phyloP scores from a whole-genome alignment of 2,113 vertebrate species.

The Sylvia atricapilla region DNA sequence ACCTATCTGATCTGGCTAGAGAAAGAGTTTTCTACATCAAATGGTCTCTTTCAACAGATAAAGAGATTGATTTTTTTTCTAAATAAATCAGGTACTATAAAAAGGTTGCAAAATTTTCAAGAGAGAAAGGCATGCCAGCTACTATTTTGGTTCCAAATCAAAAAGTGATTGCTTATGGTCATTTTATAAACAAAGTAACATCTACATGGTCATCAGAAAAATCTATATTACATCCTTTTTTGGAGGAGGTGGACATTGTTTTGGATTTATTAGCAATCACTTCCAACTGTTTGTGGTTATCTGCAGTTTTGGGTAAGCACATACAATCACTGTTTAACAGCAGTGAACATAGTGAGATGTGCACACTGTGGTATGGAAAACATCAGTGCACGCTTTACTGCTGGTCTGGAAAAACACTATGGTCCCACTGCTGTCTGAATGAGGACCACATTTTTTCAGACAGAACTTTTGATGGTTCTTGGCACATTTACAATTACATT shows the following conservation, averaged over 20 bases:
- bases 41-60: not conserved
- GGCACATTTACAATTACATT: not conserved
- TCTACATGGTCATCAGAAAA: not conserved
- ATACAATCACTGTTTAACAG: not conserved
- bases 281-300: not conserved
- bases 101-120: not conserved
- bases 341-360: not conserved
- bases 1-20: not conserved
- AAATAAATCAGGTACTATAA: not conserved
- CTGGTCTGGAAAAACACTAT: not conserved
- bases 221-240: not conserved
- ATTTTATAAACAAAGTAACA: not conserved
- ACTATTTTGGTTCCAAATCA: not conserved
- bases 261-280: not conserved
- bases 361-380: accelerated
- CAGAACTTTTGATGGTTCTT: not conserved
- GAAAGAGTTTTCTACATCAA: not conserved
- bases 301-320: not conserved
- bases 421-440: not conserved
- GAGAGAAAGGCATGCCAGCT: not conserved
- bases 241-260: not conserved
- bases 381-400: accelerated
- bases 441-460: not conserved
- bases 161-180: not conserved
- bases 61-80: not conserved